Conservation (phyloP, 23 tunicate species). For the Trididemnum clinides region DNA sequence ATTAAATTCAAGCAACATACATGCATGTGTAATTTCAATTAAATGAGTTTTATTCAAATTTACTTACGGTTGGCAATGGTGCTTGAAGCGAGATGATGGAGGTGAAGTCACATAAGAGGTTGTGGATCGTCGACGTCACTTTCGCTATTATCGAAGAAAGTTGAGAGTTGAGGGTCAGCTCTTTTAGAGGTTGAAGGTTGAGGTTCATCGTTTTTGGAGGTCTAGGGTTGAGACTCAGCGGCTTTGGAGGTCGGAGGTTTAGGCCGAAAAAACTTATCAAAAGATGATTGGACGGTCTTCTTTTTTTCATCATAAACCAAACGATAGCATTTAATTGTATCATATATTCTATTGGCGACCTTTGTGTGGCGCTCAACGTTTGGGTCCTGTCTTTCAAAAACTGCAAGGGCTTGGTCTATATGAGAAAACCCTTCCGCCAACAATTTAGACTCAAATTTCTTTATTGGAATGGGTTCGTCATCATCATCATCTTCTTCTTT, state of each 20-base stretch:
- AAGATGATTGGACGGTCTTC: not conserved
- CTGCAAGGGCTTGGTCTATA: not conserved
- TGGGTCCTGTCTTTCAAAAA: not conserved
- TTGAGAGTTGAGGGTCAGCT: not conserved
- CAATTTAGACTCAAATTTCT: not conserved
- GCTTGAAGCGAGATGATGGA: not conserved
- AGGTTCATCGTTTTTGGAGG: not conserved
- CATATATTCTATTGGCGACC: not conserved
- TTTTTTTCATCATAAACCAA: not conserved
- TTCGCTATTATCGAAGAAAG: not conserved
- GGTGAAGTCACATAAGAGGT: not conserved
- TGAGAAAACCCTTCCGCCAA: not conserved
- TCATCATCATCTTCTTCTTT: too few species aligned
- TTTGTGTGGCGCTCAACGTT: not conserved
- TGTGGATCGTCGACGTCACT: not conserved
- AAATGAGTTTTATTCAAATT: not conserved
- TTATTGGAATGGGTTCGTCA: not conserved
- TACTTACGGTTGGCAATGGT: not conserved
- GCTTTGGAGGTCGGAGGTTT: not conserved
- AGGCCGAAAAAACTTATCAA: not conserved
- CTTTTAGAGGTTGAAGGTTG: not conserved
- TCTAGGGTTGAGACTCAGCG: not conserved
- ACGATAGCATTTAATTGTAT: not conserved
- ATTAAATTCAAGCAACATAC: too few species aligned
- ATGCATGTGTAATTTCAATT: not conserved